phyloP scores from a whole-genome alignment of 2,888 invertebrate species.

The Tetragonula carbonaria region DNA sequence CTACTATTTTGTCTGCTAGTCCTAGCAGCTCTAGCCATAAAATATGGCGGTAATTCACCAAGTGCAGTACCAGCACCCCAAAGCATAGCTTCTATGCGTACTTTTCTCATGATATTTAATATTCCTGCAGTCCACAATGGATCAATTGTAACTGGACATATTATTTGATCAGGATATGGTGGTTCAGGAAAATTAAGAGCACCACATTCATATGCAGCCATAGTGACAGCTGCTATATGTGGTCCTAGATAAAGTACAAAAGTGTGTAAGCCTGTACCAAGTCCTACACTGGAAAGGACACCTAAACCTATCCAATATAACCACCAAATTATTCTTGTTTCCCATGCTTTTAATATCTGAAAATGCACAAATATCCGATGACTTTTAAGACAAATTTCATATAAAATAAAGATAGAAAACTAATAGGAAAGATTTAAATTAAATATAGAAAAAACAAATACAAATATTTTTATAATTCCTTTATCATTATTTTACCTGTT shows the following conservation, averaged over 20 bases:
- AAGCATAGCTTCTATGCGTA: conserved; percentile 97
- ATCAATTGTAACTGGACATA: conserved; percentile 92
- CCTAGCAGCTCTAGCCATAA: conserved; percentile 98
- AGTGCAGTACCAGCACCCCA: conserved; percentile 99
- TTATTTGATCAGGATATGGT: conserved; percentile 99
- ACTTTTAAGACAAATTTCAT: not conserved
- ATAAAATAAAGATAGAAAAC: not conserved
- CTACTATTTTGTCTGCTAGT: conserved; percentile 83
- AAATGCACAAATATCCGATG: conserved; percentile 48
- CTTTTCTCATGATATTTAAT: conserved; percentile 97
- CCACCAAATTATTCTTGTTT: conserved; percentile 88
- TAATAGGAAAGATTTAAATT: not conserved
- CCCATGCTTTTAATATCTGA: conserved; percentile 80
- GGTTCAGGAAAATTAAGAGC: conserved; percentile 98
- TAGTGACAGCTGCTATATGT: conserved; percentile 98
- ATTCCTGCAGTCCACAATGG: conserved; percentile 89
- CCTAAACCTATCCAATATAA: conserved; percentile 97
- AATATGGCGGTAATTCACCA: conserved; percentile 99
- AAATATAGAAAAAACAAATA: no score
- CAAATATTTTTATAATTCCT: no score
- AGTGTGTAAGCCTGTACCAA: conserved; percentile 99
- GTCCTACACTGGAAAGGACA: conserved; percentile 97
- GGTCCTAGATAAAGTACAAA: conserved; percentile 99
- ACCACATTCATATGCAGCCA: conserved; percentile 99
- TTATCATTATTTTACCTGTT: conserved; percentile 72